A percentile compares a stretch with the other conserved stretches of the same genome.
Conservation (phyloP, 2,888 invertebrate species). For the Elysia crispata region DNA sequence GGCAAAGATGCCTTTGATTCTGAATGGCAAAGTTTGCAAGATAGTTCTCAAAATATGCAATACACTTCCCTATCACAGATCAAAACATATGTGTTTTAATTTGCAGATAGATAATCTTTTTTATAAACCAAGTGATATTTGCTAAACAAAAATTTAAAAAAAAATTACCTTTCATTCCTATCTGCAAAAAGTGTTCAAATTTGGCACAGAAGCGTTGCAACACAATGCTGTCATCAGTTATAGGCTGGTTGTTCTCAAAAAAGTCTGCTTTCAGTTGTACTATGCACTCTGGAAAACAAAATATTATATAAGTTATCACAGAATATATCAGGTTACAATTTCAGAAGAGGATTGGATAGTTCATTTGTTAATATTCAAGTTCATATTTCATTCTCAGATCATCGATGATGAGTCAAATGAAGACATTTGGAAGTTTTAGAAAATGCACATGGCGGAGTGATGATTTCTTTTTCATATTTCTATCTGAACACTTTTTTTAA, state of each 20-base stretch:
- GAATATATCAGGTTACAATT: neutral
- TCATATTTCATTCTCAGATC: too few relatives aligned
- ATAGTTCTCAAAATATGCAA: neutral
- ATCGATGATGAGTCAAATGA: too few relatives aligned
- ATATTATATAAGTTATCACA: neutral
- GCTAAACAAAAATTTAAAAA: neutral
- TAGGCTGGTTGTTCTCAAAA: slow-evolving; percentile 67
- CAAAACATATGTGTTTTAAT: neutral
- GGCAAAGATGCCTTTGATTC: too few relatives aligned
- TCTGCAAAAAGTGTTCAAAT: slow-evolving; percentile 76
- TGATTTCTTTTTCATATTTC: too few relatives aligned
- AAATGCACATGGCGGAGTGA: too few relatives aligned
- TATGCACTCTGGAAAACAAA: slow-evolving; percentile 69
- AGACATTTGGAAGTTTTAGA: neutral
- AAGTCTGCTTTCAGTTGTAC: slow-evolving; percentile 68
- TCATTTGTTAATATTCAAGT: too few relatives aligned
- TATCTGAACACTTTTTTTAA: too few relatives aligned
- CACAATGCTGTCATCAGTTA: slow-evolving; percentile 76
- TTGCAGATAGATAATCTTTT: neutral
- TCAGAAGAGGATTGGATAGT: neutral
- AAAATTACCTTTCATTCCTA: slow-evolving; percentile 75
- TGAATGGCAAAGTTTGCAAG: too few relatives aligned
- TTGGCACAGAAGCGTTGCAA: slow-evolving; percentile 78
- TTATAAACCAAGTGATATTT: neutral
- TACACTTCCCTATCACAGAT: neutral